Conservation (phyloP, 1,140 invertebrate genomes). For the Brachionus sp. region DNA sequence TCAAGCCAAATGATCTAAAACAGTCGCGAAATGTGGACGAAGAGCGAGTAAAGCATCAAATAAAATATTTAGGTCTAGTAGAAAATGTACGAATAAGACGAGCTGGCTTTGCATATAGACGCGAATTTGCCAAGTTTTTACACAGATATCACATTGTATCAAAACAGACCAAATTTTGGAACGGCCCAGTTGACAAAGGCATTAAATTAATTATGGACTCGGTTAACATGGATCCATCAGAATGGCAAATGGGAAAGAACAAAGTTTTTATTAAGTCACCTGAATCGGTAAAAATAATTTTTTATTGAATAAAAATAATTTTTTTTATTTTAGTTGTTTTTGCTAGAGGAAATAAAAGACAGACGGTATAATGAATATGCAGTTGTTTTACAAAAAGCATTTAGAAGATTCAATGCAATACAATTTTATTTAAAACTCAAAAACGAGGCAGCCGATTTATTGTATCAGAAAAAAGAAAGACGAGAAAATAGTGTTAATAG, state of each 20-base stretch:
- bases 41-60: slow-evolving; percentile 70
- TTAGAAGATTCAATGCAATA: slow-evolving; percentile 68
- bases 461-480: slow-evolving; percentile 69
- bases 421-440: slow-evolving; percentile 66
- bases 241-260: slow-evolving; percentile 70
- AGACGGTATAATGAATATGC: slow-evolving; percentile 70
- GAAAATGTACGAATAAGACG: slow-evolving; percentile 93
- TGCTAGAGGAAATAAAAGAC: slow-evolving; percentile 71
- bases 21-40: slow-evolving; percentile 56
- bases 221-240: slow-evolving; percentile 66
- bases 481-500: slow-evolving; percentile 68
- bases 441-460: slow-evolving; percentile 65
- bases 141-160: slow-evolving; percentile 52
- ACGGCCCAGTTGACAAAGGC: slow-evolving; percentile 9
- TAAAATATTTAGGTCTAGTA: slow-evolving; percentile 99
- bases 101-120: slow-evolving; percentile 79
- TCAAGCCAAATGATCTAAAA: slow-evolving; percentile 75
- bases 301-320: neutral
- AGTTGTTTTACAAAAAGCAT: slow-evolving; percentile 70
- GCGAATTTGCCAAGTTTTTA: slow-evolving; percentile 67
- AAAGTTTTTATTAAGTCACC: slow-evolving; percentile 76
- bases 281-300: slow-evolving; percentile 64
- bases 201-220: slow-evolving; percentile 65
- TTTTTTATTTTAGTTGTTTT: slow-evolving; percentile 65
- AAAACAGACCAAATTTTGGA: slow-evolving; percentile 22